Conservation (phyloP, 2,797 vertebrate genomes). For the Pteropus rufus region DNA sequence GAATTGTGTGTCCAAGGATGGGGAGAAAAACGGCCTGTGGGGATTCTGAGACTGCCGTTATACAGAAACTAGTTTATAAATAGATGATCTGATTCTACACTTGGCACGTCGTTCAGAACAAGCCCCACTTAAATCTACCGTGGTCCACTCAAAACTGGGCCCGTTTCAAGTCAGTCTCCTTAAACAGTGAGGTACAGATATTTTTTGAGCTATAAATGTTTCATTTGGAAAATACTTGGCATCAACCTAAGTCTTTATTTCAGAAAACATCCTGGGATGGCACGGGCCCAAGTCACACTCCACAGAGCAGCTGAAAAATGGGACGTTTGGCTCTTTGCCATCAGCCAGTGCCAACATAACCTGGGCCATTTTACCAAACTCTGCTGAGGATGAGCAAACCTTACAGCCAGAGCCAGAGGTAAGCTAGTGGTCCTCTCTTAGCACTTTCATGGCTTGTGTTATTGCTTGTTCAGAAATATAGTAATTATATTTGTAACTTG, state of each 20-base stretch:
- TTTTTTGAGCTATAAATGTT: slow-evolving; percentile 12
- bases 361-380: slow-evolving; percentile 88
- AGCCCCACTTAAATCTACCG: too few relatives aligned
- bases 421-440: slow-evolving; percentile 38
- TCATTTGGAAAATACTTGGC: slow-evolving; percentile 30
- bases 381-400: slow-evolving; percentile 83
- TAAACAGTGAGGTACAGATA: rapidly evolving
- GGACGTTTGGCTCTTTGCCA: slow-evolving; percentile 87
- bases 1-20: background rate
- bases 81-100: too few relatives aligned
- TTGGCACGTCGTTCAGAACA: background rate
- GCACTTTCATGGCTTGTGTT: background rate
- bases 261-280: slow-evolving; percentile 94
- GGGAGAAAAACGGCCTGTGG: background rate
- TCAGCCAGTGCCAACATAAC: slow-evolving; percentile 83
- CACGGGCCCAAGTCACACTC: slow-evolving; percentile 92
- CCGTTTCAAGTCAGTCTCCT: background rate
- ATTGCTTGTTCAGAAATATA: background rate
- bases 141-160: background rate
- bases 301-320: slow-evolving; percentile 90
- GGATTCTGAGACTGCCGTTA: background rate
- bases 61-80: background rate
- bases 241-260: slow-evolving; percentile 79
- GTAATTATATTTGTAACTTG: slow-evolving; percentile 55
- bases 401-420: slow-evolving; percentile 88